Base-by-base conservation (phyloP, 2,797 vertebrate genomes). In the Falco berigora region DNA sequence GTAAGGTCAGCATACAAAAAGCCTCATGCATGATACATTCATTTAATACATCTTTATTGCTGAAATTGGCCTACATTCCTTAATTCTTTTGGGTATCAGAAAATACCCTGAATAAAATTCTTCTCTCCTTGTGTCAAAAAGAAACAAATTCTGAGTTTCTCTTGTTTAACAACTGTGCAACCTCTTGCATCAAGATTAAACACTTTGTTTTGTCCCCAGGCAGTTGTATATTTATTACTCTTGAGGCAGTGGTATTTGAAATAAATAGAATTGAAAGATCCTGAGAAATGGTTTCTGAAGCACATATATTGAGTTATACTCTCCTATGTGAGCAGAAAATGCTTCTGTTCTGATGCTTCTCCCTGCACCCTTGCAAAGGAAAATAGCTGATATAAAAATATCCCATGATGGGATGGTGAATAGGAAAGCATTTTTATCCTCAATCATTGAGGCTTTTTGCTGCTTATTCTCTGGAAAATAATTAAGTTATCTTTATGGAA, bases 141-240 rank as follows among this genome's bases (percentile, higher is more conserved):
- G 94, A 96, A 96, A 90, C 36, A 86, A 71, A 88, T 94, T 96
- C 71, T 76, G 62, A 85, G 71, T 55, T 78, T 94, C 96, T 97
- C 83, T 92, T 97, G 92, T 96, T 97, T 97, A 98, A 98, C 96
- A 98, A 96, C 92, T 96, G 94, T 96, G 97, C 94, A 97, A 96
- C 89, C 94, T 96, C 96, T 97, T 95, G 88, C 97, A 97, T 98
- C 85, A 92, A 97, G 96, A 97, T 98, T 98, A 98, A 98, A 96
- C 96, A 96, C 92, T 96, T 95, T 97, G 96, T 96, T 98, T 96
- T 96, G 85, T 97, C 97, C 96, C 95, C 50, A 97, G 96, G 83
- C 95, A 96, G 90, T 93, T 97, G 83, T 95, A 90, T 97, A 97
- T 96, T 97, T 98, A 98, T 98, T 97, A 94, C 95, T 96, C 96